Conservation (phyloP, 2,797 vertebrate genomes). For the Sebastes alutus region DNA sequence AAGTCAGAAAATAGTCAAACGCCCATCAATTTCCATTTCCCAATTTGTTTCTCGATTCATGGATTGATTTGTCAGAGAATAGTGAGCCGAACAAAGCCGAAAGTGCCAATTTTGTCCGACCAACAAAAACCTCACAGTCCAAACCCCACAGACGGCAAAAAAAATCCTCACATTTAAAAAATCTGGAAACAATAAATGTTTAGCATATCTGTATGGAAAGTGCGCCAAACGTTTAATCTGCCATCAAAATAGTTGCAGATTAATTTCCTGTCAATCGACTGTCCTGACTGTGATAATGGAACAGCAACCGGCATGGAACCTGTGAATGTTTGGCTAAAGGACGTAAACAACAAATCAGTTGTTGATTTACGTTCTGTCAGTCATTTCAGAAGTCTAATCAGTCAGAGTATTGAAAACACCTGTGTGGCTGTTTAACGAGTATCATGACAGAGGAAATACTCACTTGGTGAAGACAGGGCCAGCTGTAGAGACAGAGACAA, state of each 20-base stretch:
- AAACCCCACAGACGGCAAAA: too few species aligned
- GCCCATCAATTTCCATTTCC: background rate
- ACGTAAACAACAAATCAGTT: background rate
- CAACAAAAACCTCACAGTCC: too few species aligned
- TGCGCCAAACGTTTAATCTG: background rate
- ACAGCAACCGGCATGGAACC: background rate
- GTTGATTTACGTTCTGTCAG: background rate
- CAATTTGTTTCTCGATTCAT: too few species aligned
- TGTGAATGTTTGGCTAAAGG: background rate
- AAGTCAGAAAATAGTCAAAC: background rate
- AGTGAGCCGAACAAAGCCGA: too few species aligned
- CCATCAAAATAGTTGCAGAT: too few species aligned
- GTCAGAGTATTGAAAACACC: background rate
- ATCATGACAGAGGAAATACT: constrained; percentile 28
- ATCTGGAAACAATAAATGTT: too few species aligned
- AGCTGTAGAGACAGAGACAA: constrained; percentile 65
- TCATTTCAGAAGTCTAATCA: too few species aligned
- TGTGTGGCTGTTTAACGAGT: background rate
- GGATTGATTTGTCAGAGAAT: too few species aligned
- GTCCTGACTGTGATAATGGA: background rate
- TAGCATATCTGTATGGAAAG: background rate
- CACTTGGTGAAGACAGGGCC: constrained; percentile 81
- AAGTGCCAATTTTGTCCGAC: too few species aligned
- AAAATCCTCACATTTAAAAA: too few species aligned
- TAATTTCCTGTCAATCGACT: too few species aligned